These are phyloP conservation scores for Hanleya hanleyi DNA, from an alignment of 2,888 invertebrate species.

Conservation along the genomic window DNA sequence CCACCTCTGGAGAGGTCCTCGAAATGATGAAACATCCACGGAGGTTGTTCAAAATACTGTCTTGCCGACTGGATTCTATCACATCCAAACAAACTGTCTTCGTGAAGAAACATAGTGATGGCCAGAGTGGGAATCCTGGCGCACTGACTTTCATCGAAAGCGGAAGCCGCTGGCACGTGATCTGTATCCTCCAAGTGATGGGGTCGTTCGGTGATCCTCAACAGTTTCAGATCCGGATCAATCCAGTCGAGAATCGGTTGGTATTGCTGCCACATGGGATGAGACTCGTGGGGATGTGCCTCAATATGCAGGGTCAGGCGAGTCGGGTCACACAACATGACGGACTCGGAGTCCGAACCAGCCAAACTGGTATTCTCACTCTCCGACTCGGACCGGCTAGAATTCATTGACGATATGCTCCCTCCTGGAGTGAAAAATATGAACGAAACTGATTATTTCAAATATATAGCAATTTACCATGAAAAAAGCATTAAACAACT, in stretches of 20 bases:
- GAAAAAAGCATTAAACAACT: too few relatives aligned
- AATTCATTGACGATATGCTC: slow-evolving; percentile 44
- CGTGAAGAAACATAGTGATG: slow-evolving; percentile 55
- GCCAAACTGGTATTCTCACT: slow-evolving; percentile 49
- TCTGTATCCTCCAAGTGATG: slow-evolving; percentile 29
- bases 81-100: slow-evolving; percentile 49
- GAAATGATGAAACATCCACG: slow-evolving; percentile 66
- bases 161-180: slow-evolving; percentile 3
- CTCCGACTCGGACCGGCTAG: slow-evolving; percentile 51
- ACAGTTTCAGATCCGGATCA: slow-evolving; percentile 55
- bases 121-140: slow-evolving; percentile 46
- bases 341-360: slow-evolving; percentile 48
- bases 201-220: slow-evolving; percentile 48
- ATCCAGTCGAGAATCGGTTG: slow-evolving; percentile 55
- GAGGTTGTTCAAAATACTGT: slow-evolving; percentile 50
- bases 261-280: slow-evolving; percentile 52
- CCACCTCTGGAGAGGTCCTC: slow-evolving; percentile 50
- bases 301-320: slow-evolving; percentile 51
- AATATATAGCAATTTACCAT: too few relatives aligned
- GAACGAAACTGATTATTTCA: too few relatives aligned
- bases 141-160: background rate
- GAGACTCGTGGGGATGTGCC: slow-evolving; percentile 51
- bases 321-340: slow-evolving; percentile 49
- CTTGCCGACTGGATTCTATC: slow-evolving; percentile 51
- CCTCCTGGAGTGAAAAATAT: slow-evolving; percentile 41